A percentile compares a stretch with the other conserved stretches of the same genome.
phyloP scores from a whole-genome alignment of 2,888 invertebrate genomes.

The Cephus spinipes region DNA sequence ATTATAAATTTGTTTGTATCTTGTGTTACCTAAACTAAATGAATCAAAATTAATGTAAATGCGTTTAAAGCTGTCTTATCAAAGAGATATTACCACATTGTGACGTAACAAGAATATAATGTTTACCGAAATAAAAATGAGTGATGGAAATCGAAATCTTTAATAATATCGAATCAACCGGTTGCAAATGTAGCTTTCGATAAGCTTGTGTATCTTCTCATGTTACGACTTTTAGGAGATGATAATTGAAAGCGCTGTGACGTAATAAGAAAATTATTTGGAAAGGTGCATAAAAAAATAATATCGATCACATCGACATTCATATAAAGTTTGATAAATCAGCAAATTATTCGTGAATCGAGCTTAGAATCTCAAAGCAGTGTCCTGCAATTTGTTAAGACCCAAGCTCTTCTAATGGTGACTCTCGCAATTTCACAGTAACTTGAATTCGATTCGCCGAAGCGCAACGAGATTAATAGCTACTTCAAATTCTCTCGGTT shows the following conservation, averaged over 20 bases:
- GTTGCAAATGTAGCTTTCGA: background rate
- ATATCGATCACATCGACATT: background rate
- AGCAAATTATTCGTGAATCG: background rate
- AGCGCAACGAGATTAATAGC: background rate
- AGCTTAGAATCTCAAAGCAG: background rate
- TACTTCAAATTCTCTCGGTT: background rate
- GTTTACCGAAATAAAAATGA: background rate
- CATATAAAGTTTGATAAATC: background rate
- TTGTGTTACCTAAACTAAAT: background rate
- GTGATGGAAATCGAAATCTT: background rate
- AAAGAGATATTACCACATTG: background rate
- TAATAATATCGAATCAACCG: background rate
- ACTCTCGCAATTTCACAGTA: background rate
- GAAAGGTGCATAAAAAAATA: background rate
- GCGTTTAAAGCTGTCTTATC: background rate
- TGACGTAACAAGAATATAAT: background rate
- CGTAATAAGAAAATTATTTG: background rate
- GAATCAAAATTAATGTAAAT: background rate
- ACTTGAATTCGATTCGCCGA: background rate
- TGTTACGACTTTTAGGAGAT: background rate
- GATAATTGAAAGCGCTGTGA: background rate
- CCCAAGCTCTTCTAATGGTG: background rate
- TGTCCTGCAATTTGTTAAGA: background rate
- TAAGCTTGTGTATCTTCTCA: background rate
- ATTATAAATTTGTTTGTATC: background rate